Evolutionary conservation across 2,797 vertebrate genomes (phyloP), one percentile per base, ranked within the genome.

Genomic region (Onychomys torridus): DNA sequence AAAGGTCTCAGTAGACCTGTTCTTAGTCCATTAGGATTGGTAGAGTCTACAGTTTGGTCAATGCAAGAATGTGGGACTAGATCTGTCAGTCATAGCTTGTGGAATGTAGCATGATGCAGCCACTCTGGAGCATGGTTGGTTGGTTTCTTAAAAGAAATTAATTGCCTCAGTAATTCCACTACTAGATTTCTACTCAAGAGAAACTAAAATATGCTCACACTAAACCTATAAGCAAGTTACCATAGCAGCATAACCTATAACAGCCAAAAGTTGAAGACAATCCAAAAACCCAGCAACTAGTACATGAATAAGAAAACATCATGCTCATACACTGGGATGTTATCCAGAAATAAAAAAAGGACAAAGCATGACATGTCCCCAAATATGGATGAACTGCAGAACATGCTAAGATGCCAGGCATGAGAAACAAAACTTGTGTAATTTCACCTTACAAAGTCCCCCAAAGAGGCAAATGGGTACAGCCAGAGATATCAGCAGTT

Each of bases 171-270:
- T 11, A 49, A 77, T 83, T 92, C 46, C 43, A 65, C 25, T 57
- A 52, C 21, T 89, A 78, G 21, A 75, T 59, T 82, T 76, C 78
- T 59, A 86, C 89, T 84, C 57, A 83, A 86, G 13, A 87, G 65
- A 93, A 95, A 81, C 89, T 21, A 86, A 94, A 95, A 81, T 88
- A 73, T 8, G 9, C 37, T 82, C 40, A 88, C 6, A 75, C 16
- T 46, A 90, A 73, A 78, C 61, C 4, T 46, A 37, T 27, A 43
- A 43, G 10, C 65, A 57, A 93, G 85, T 93, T 55, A 55, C 81
- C 69, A 79, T 2, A 87, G 61, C 25, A 73, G 34, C 43, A 52
- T 83, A 71, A 69, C n/a, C 73, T 59, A 73, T 29, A 89, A 95
- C 6, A 55, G 75, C 17, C 46, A 27, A 79, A 49, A 93, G 34